A percentile compares a stretch with the other conserved stretches of the same genome.
Evolutionary conservation across 2,113 vertebrate genomes (phyloP).

Genomic region (Menidia beryllina): DNA sequence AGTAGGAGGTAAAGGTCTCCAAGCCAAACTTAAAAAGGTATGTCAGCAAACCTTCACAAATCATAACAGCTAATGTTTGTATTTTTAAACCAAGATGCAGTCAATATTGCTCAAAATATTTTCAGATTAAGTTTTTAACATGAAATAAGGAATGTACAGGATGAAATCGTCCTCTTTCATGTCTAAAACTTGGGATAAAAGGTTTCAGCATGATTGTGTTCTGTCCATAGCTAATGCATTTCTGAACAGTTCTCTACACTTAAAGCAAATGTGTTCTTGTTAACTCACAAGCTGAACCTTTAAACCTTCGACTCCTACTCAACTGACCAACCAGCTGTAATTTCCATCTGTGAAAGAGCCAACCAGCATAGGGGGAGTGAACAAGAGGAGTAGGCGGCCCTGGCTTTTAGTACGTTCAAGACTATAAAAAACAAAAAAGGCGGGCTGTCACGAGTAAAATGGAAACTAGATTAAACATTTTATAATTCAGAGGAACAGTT

Average conservation of each 20-base stretch:
- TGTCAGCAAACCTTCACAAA: neutral
- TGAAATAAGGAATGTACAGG: neutral
- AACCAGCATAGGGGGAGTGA: conserved; percentile 63
- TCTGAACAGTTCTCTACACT: neutral
- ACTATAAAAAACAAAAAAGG: neutral
- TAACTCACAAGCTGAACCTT: conserved; percentile 11
- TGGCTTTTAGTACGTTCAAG: neutral
- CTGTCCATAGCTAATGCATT: neutral
- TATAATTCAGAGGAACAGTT: neutral
- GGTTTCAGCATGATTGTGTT: too few relatives aligned
- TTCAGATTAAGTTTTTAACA: neutral
- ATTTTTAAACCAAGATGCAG: neutral
- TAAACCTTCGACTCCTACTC: conserved; percentile 40
- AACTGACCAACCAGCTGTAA: conserved; percentile 54
- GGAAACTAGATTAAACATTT: neutral
- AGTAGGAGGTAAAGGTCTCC: neutral
- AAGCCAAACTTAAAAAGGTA: neutral
- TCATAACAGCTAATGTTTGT: neutral
- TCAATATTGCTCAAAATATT: neutral
- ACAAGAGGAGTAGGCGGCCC: neutral
- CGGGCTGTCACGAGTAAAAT: neutral
- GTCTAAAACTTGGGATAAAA: neutral
- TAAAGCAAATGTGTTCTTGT: neutral
- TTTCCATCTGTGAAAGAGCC: conserved; percentile 27
- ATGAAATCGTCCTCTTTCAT: neutral